Evolutionary conservation across 1,140 invertebrate species (phyloP), one percentile per base, ranked within the genome.

Genomic region (Himalopsyche phryganea): DNA sequence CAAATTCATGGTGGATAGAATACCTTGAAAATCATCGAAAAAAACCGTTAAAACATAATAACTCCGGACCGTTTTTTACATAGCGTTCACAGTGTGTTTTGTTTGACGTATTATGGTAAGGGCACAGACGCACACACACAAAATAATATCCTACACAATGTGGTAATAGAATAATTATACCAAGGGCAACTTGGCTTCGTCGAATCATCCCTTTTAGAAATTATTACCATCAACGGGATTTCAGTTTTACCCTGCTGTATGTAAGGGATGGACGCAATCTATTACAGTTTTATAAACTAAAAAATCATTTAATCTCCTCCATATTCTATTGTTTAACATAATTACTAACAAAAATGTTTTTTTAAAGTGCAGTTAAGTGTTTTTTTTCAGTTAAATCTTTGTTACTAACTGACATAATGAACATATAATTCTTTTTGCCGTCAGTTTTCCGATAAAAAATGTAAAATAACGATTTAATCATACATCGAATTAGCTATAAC

Each of bases 161-260:
- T 51, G 47, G 44, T 49, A 63, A 58, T 63, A 63, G 59, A 59
- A 63, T 59, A 63, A 63, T 63, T 59, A 63, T 33, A 33, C 19
- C 23, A 20, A 50, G 60, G 60, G 46, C 50, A 54, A 56, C 23
- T 38, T 52, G 14, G 33, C 11, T 6, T 42, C 28, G 19, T 1
- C 42, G 10, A 15, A 41, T 56, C 54, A 41, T 56, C 54, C 54
- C 54, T 56, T 49, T 33, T 28, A 28, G 15, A 44, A 45, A 45
- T 45, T 15, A 45, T 15, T n/a, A 28, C 38, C 11, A 40, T 13
- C 45, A 47, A 23, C 19, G 36, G 3, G 35, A 13, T 41, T 14
- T 41, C 54, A 56, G 54, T 56, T 32, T 14, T 6, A 49, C 38
- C 28, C 36, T 13, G 46, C 18, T 19, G n/a, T 41, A 19, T 15